Evolutionary conservation across 1,140 invertebrate genomes (phyloP), one percentile per base, ranked within the genome.

Genomic region (Bombus superbus): DNA sequence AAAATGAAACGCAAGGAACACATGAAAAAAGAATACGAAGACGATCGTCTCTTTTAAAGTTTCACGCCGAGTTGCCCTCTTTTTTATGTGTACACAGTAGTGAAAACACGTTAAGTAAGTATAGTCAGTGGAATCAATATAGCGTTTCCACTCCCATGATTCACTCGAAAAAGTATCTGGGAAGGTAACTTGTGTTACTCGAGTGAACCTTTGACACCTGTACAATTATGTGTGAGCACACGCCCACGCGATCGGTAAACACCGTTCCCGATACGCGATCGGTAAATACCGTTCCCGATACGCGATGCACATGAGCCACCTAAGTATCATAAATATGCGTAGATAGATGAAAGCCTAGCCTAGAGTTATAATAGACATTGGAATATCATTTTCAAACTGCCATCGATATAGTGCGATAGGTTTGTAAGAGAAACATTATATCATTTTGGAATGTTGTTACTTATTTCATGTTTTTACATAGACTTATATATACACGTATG

Each of bases 291-390:
- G 44, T 86, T 72, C 74, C 57, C 66, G 74, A 86, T 68, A 66
- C 62, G 73, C 78, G 62, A 42, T 80, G 75, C 57, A 71, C 53
- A 32, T 35, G 53, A 73, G 47, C 47, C 47, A 22, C 47, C 47
- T 2, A 22, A 53, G 47, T 53, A 53, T 53, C 28, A 8, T 9
- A 42, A 1, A 6, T 76, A 53, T 69, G 8, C 1, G 8, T 77
- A 47, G 47, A 32, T 71, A n/a, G 53, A 92, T 89, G 92, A 93
- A 93, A 93, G 92, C 92, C 81, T 87, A 59, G 71, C 81, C 69
- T 72, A 73, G 47, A 85, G 69, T 83, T 88, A 81, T 91, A 91
- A 92, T 91, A 89, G 90, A 64, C 44, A 82, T 68, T 86, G 88
- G 85, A 90, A 92, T 87, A 62, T 72, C 74, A 71, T 86, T 79